Conservation (phyloP, 2,888 invertebrate genomes). For the Teleogryllus oceanicus region DNA sequence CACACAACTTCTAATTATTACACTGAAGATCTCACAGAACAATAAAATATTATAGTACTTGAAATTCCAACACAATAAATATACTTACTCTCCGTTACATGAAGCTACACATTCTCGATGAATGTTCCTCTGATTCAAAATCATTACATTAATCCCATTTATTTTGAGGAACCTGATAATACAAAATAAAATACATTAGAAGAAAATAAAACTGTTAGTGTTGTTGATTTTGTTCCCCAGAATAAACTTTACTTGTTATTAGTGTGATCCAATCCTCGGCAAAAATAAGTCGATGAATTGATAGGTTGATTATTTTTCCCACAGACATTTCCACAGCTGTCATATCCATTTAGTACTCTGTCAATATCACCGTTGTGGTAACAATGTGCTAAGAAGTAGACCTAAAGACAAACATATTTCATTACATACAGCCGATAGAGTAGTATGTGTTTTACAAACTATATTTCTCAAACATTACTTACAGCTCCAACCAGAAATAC, state of each 20-base stretch:
- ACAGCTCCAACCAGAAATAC: slow-evolving; percentile 56
- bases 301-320: too few relatives aligned
- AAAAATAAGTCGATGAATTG: too few relatives aligned
- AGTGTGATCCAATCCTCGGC: not conserved
- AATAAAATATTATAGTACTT: too few relatives aligned
- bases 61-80: not conserved
- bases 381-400: slow-evolving; percentile 49
- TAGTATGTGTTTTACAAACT: not conserved
- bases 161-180: slow-evolving; percentile 44
- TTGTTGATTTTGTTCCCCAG: not conserved
- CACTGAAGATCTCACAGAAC: too few relatives aligned
- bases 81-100: slow-evolving; percentile 46
- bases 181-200: slow-evolving; percentile 1
- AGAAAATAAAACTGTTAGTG: not conserved
- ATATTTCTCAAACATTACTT: slow-evolving; percentile 41
- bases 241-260: slow-evolving; percentile 43
- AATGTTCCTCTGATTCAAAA: slow-evolving; percentile 40
- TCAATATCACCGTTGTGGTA: slow-evolving; percentile 53
- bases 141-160: slow-evolving; percentile 40
- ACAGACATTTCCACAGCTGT: slow-evolving; percentile 63
- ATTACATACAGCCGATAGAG: not conserved
- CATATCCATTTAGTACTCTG: slow-evolving; percentile 60
- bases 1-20: too few relatives aligned
- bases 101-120: slow-evolving; percentile 45
- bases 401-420: slow-evolving; percentile 41